Conservation (phyloP, 1,140 invertebrate genomes). For the Carposina sasakii region DNA sequence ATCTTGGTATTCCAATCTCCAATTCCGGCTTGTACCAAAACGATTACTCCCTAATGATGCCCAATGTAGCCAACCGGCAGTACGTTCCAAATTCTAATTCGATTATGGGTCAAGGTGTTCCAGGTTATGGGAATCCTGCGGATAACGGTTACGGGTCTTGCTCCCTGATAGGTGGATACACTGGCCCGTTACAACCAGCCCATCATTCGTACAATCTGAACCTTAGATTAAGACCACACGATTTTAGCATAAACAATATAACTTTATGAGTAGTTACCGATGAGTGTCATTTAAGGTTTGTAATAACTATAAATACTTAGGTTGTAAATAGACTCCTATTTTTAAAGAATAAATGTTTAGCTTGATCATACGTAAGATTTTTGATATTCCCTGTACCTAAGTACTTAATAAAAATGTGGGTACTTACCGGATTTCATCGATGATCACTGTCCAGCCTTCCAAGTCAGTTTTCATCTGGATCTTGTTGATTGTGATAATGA, state of each 20-base stretch:
- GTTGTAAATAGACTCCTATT: too few species aligned
- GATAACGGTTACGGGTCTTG: slow-evolving; percentile 55
- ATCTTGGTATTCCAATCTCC: slow-evolving; percentile 51
- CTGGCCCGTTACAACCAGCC: slow-evolving; percentile 42
- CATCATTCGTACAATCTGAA: slow-evolving; percentile 68
- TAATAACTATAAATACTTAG: too few species aligned
- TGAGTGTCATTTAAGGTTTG: neutral
- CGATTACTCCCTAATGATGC: slow-evolving; percentile 67
- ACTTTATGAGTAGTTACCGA: slow-evolving; percentile 56
- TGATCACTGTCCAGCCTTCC: too few species aligned
- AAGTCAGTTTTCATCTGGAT: too few species aligned
- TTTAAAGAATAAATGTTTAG: too few species aligned
- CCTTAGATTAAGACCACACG: slow-evolving; percentile 62
- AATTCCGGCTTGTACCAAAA: slow-evolving; percentile 61
- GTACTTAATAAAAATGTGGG: too few species aligned
- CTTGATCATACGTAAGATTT: too few species aligned
- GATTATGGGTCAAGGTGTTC: slow-evolving; percentile 45
- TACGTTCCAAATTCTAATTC: slow-evolving; percentile 49
- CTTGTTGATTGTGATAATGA: too few species aligned
- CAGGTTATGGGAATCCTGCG: slow-evolving; percentile 33
- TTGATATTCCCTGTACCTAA: too few species aligned
- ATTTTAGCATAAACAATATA: slow-evolving; percentile 68
- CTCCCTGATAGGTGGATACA: slow-evolving; percentile 56
- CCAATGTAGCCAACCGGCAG: slow-evolving; percentile 55
- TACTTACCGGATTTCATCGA: too few species aligned